Conservation (phyloP, 2,113 vertebrate genomes). For the Ageneiosus marmoratus region DNA sequence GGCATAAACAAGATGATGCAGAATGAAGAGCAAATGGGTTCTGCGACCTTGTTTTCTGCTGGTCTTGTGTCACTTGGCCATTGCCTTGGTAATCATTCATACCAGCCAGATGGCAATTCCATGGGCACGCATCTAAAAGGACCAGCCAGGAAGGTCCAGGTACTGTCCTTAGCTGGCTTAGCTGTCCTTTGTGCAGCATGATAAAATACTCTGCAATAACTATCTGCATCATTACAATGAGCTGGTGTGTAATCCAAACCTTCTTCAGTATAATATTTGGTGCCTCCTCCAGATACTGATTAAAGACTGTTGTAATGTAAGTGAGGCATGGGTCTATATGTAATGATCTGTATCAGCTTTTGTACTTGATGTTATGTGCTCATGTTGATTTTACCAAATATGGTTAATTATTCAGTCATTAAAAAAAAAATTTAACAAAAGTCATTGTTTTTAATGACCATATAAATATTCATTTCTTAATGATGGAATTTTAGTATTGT, state of each 20-base stretch:
- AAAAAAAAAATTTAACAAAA: not conserved
- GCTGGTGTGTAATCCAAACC: not conserved
- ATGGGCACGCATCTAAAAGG: constrained; percentile 75
- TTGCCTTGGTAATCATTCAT: constrained; percentile 81
- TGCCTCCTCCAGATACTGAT: constrained; percentile 9
- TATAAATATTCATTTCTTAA: constrained; percentile 26
- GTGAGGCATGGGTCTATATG: constrained; percentile 9
- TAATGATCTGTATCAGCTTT: not conserved
- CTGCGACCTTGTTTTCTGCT: constrained; percentile 78
- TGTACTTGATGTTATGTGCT: not conserved
- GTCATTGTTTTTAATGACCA: not conserved
- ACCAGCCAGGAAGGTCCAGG: constrained; percentile 74
- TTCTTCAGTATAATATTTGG: not conserved
- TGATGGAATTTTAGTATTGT: constrained; percentile 9
- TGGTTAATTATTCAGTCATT: not conserved
- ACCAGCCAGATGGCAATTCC: constrained; percentile 81
- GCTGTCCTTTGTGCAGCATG: constrained; percentile 29
- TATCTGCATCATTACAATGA: not conserved
- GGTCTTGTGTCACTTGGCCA: constrained; percentile 73
- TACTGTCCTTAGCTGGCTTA: constrained; percentile 59
- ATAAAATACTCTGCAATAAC: constrained; percentile 12
- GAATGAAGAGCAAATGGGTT: constrained; percentile 69
- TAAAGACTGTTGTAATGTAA: not conserved
- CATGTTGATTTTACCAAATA: not conserved
- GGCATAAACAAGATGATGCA: constrained; percentile 56